Evolutionary conservation across 2,113 vertebrate species (phyloP), one percentile per base, ranked within the genome.

Genomic region (Cranoglanis bouderius): DNA sequence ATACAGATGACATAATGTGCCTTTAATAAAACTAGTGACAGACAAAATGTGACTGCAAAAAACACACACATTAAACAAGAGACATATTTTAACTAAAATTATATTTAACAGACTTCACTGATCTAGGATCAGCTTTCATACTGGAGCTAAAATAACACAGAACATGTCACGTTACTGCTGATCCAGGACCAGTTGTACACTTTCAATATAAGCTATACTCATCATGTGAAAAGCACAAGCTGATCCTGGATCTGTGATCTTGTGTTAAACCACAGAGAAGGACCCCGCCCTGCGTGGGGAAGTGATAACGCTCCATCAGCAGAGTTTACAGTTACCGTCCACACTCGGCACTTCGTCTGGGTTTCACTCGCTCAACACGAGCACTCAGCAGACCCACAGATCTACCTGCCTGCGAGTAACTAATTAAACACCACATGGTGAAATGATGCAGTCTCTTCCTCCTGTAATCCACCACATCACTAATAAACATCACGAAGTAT

Each of bases 281-380:
- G 51, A 32, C 53, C 81, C 18, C 13, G 26, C 4, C 8, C 13
- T 49, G 83, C 35, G 24, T 26, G 18, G 51, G 26, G 51, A 8
- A n/a, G 2, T 2, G 24, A 6, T 1, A 85, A 72, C 49, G 16
- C 3, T 46, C 13, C 4, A 35, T 51, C 75, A 87, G 86, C 40
- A 87, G 59, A 67, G 46, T 63, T 6, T 70, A 38, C 61, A 87
- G 87, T 90, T 90, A 95, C 93, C 92, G 91, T 91, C 74, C 74
- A 67, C 43, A 91, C 75, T 67, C 85, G 93, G 94, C 91, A 92
- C 90, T 90, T 92, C 88, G 87, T 83, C 87, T 94, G 93, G 90
- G 18, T 89, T 93, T 95, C 75, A 90, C 86, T 86, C 46, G 88
- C 91, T 82, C 90, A 82, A 90, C 88, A 91, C 63, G 46, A 91